phyloP scores from a whole-genome alignment of 2,113 vertebrate species.

The Anas platyrhynchos region DNA sequence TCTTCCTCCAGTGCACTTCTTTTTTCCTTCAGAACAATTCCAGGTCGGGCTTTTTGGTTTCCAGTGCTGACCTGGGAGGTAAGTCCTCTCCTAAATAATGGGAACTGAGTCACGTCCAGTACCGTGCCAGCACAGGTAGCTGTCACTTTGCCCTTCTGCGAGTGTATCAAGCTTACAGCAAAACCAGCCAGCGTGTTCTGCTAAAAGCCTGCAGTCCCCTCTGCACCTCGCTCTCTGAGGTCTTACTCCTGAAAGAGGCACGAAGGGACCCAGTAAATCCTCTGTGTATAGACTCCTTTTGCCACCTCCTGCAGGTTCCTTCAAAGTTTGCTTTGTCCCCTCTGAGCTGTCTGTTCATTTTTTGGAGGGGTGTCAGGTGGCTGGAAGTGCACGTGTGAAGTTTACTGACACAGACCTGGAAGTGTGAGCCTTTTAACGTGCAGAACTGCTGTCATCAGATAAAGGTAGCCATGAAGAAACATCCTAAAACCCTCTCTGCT shows the following conservation, averaged over 20 bases:
- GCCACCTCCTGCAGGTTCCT: not conserved
- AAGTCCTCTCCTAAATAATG: not conserved
- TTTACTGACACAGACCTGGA: accelerated
- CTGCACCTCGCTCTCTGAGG: not conserved
- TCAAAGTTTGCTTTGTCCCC: not conserved
- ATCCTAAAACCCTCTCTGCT: not conserved
- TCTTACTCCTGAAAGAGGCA: not conserved
- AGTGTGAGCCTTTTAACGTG: not conserved
- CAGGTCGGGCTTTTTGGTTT: not conserved
- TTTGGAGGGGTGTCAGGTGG: not conserved
- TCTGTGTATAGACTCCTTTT: accelerated
- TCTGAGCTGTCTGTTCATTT: not conserved
- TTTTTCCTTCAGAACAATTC: not conserved
- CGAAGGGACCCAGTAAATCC: not conserved
- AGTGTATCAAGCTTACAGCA: not conserved
- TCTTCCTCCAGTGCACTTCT: not conserved
- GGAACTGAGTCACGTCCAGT: not conserved
- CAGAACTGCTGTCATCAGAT: not conserved
- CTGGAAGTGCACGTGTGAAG: accelerated
- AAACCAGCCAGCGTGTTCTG: not conserved
- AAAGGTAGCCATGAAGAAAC: not conserved
- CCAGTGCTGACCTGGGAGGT: not conserved
- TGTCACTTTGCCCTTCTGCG: not conserved
- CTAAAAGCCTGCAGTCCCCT: not conserved
- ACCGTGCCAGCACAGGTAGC: not conserved